Conservation (phyloP, 2,888 invertebrate species). For the Alloplasta piceator region DNA sequence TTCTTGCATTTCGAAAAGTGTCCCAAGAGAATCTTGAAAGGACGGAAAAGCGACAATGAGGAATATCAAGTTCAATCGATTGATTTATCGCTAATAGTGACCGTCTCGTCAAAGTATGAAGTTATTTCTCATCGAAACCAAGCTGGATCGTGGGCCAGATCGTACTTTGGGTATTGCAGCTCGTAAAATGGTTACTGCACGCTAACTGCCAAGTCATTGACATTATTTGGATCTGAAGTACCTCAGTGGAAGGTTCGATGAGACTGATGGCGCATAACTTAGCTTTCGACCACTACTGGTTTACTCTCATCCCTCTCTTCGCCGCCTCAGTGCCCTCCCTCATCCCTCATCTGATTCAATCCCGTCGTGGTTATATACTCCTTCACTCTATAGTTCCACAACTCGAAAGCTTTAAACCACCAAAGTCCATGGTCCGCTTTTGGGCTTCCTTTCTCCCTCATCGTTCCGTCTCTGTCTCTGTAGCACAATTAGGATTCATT, state of each 20-base stretch:
- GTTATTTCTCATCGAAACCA: too few relatives aligned
- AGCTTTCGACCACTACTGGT: conserved; percentile 21
- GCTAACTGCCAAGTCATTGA: conserved; percentile 26
- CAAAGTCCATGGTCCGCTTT: conserved; percentile 44
- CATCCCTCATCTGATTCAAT: conserved; percentile 24
- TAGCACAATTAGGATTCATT: conserved; percentile 65
- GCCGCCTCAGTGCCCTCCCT: neutral
- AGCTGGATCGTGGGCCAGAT: too few relatives aligned
- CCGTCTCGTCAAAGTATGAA: too few relatives aligned
- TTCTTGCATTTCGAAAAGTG: too few relatives aligned
- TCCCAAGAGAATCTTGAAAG: too few relatives aligned
- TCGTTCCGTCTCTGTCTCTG: conserved; percentile 22
- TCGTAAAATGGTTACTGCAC: neutral
- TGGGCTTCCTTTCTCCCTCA: neutral
- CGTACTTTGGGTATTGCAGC: too few relatives aligned
- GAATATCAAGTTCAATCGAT: too few relatives aligned
- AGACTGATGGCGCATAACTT: conserved; percentile 43
- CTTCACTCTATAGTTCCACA: conserved; percentile 32
- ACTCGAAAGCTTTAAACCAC: conserved; percentile 51
- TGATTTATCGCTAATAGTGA: too few relatives aligned
- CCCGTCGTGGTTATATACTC: conserved; percentile 31
- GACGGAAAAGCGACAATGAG: too few relatives aligned
- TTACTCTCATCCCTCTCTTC: conserved; percentile 24
- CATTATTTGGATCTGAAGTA: conserved; percentile 20
- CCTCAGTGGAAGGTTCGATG: conserved; percentile 18